Evolutionary conservation across 2,888 invertebrate genomes (phyloP).

Genomic region (Xestia xanthographa): DNA sequence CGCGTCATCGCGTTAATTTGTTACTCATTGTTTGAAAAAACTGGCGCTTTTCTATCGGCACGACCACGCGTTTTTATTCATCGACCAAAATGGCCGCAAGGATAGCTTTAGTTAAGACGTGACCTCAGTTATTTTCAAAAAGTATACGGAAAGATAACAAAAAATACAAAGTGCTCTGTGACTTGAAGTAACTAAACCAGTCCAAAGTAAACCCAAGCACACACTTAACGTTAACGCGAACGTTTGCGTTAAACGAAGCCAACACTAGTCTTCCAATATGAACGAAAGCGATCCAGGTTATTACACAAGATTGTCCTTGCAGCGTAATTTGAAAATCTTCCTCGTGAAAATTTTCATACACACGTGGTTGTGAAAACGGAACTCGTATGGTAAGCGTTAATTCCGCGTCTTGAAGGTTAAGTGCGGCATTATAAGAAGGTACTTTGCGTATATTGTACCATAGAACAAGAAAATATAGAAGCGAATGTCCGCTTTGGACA

Average conservation of each 20-base stretch:
- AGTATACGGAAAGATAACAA: background rate
- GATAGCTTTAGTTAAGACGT: background rate
- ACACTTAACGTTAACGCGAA: slow-evolving; percentile 16
- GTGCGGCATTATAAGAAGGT: slow-evolving; percentile 44
- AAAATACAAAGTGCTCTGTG: background rate
- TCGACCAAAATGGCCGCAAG: background rate
- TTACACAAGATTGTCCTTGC: slow-evolving; percentile 60
- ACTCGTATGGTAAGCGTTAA: slow-evolving; percentile 59
- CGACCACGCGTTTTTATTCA: background rate
- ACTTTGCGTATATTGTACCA: slow-evolving; percentile 37
- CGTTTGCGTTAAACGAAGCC: slow-evolving; percentile 25
- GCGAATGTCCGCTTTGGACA: background rate
- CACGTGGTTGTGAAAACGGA: slow-evolving; percentile 44
- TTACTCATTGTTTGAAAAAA: background rate
- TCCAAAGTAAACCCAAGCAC: slow-evolving; percentile 1
- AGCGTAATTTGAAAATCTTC: slow-evolving; percentile 66
- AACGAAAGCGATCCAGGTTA: slow-evolving; percentile 55
- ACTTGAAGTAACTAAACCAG: background rate
- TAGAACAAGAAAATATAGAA: slow-evolving; percentile 16
- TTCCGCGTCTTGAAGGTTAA: slow-evolving; percentile 48
- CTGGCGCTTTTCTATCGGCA: background rate
- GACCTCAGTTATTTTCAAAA: background rate
- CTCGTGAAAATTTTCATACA: slow-evolving; percentile 64
- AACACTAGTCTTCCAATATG: slow-evolving; percentile 45
- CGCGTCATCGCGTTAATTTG: background rate